These are phyloP conservation scores for Monochamus saltuarius DNA, from an alignment of 1,140 invertebrate species.

Conservation along the genomic window DNA sequence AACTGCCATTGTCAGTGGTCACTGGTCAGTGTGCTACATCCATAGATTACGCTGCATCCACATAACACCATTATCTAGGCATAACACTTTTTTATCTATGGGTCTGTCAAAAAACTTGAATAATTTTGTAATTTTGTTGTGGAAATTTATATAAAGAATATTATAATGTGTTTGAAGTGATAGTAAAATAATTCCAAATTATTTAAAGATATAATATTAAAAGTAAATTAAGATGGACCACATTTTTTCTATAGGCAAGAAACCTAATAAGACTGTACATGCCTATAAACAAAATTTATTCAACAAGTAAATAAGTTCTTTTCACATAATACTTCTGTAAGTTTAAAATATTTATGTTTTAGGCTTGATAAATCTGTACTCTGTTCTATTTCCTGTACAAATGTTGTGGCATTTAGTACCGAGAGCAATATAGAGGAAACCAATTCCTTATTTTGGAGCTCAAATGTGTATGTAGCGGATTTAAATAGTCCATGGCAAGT, in stretches of 20 bases:
- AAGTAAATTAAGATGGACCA: constrained; percentile 39
- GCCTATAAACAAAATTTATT: constrained; percentile 35
- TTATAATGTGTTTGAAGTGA: not conserved
- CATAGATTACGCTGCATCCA: no score
- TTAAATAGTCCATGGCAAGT: constrained; percentile 82
- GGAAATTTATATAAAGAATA: not conserved
- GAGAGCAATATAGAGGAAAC: constrained; percentile 67
- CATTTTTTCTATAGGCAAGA: constrained; percentile 44
- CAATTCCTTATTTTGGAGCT: constrained; percentile 68
- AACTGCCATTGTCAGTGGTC: not conserved
- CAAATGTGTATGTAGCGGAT: constrained; percentile 84
- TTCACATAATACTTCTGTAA: constrained; percentile 7
- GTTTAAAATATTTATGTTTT: constrained; percentile 24
- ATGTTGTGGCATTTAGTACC: constrained; percentile 80
- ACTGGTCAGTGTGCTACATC: not conserved
- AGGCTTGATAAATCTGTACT: constrained; percentile 50
- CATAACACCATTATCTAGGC: no score
- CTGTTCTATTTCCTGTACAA: constrained; percentile 74
- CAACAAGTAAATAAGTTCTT: constrained; percentile 32
- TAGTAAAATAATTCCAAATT: not conserved
- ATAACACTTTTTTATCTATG: not conserved
- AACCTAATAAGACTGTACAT: constrained; percentile 35
- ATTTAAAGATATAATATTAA: not conserved
- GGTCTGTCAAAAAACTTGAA: not conserved
- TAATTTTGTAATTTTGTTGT: not conserved